A percentile compares a stretch with the other conserved stretches of the same genome.
Evolutionary conservation across 2,888 invertebrate genomes (phyloP).

Genomic region (Epirrita christyi): DNA sequence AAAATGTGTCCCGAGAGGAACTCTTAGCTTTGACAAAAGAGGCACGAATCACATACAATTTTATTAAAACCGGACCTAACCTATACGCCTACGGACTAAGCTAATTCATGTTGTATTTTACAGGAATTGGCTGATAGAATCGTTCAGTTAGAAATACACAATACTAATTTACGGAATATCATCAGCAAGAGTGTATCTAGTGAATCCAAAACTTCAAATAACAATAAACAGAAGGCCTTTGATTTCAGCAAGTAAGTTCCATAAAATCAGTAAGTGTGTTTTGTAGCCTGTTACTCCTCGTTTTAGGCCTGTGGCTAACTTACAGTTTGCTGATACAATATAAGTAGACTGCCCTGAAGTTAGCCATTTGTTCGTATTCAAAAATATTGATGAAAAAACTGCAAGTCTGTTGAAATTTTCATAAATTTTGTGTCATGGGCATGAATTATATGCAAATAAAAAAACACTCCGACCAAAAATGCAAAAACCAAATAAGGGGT

Average conservation of each 20-base stretch:
- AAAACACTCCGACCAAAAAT: too few species aligned
- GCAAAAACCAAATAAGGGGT: too few species aligned
- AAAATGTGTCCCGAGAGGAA: slow-evolving; percentile 52
- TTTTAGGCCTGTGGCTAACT: too few species aligned
- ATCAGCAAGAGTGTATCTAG: slow-evolving; percentile 79
- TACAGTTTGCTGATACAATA: too few species aligned
- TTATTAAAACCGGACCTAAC: slow-evolving; percentile 37
- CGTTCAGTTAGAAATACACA: slow-evolving; percentile 90
- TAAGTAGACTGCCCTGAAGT: too few species aligned
- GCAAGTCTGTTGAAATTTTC: too few species aligned
- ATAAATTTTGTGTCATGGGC: too few species aligned
- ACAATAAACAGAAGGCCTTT: slow-evolving; percentile 72
- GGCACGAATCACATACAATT: slow-evolving; percentile 45
- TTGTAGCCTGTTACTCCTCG: too few species aligned
- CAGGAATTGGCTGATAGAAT: slow-evolving; percentile 90
- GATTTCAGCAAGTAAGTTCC: slow-evolving; percentile 86
- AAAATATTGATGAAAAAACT: too few species aligned
- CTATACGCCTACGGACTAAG: slow-evolving; percentile 25
- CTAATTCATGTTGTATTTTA: slow-evolving; percentile 23
- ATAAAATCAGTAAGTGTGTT: too few species aligned
- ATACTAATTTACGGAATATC: slow-evolving; percentile 90
- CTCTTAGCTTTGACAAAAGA: slow-evolving; percentile 61
- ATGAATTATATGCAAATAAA: too few species aligned
- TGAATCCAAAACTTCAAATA: slow-evolving; percentile 40
- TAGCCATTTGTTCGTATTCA: too few species aligned